Evolutionary conservation across 2,797 vertebrate species (phyloP).

Genomic region (Pipistrellus pipistrellus): DNA sequence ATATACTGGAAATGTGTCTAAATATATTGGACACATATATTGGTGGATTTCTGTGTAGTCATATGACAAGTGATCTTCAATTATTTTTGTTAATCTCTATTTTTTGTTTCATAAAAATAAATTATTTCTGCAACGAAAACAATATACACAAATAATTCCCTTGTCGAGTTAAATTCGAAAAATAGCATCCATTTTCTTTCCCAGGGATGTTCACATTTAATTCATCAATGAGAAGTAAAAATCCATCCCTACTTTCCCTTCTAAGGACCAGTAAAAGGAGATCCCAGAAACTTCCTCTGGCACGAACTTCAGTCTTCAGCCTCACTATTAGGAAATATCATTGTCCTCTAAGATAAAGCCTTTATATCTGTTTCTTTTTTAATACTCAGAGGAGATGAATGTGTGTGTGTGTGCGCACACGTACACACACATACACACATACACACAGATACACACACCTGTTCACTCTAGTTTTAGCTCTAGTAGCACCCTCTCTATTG

Average conservation of each 20-base stretch:
- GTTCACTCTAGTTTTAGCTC: neutral
- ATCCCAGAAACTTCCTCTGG: neutral
- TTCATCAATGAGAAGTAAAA: neutral
- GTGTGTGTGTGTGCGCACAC: too few relatives aligned
- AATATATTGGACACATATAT: neutral
- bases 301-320: neutral
- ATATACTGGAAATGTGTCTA: neutral
- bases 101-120: neutral
- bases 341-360: neutral
- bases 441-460: neutral
- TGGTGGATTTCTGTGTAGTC: neutral
- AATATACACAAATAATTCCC: neutral
- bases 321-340: neutral
- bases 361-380: neutral
- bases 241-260: neutral
- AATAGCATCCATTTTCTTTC: neutral
- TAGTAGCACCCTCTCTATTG: neutral
- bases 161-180: neutral
- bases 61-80: neutral
- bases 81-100: neutral
- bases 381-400: neutral
- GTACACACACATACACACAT: too few relatives aligned
- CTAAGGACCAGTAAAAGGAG: neutral
- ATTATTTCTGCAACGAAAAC: constrained; percentile 31
- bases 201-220: neutral